These are phyloP conservation scores for Grapholita molesta DNA, from an alignment of 1,140 invertebrate genomes.

Conservation along the genomic window DNA sequence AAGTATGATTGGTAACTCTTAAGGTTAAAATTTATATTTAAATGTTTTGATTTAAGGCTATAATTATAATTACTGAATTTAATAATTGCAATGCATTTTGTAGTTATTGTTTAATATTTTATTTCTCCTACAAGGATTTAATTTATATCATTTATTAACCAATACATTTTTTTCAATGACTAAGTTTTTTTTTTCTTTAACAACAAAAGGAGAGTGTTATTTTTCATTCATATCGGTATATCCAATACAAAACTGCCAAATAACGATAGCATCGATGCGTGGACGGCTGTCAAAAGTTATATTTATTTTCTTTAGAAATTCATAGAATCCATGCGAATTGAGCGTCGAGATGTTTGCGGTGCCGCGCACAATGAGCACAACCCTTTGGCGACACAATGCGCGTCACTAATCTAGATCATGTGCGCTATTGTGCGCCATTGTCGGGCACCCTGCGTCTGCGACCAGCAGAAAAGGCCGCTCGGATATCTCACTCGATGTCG, in stretches of 20 bases:
- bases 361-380: slow-evolving; percentile 58
- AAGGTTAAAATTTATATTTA: slow-evolving; percentile 51
- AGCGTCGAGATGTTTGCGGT: slow-evolving; percentile 69
- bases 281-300: slow-evolving; percentile 75
- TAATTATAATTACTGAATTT: neutral
- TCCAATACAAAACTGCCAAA: slow-evolving; percentile 65
- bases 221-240: slow-evolving; percentile 54
- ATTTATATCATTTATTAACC: neutral
- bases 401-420: slow-evolving; percentile 76
- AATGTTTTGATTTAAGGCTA: slow-evolving; percentile 11
- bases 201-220: slow-evolving; percentile 24
- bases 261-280: slow-evolving; percentile 68
- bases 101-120: neutral
- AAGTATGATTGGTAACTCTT: slow-evolving; percentile 55
- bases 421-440: slow-evolving; percentile 56
- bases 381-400: slow-evolving; percentile 75
- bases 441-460: slow-evolving; percentile 28
- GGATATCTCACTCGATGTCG: slow-evolving; percentile 72
- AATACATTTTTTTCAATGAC: neutral
- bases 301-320: slow-evolving; percentile 78
- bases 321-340: slow-evolving; percentile 72
- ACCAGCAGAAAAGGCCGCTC: slow-evolving; percentile 35
- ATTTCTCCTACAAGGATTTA: neutral
- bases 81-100: neutral
- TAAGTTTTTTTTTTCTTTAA: neutral